Evolutionary conservation across 2,888 invertebrate genomes (phyloP).

Genomic region (Sinohyriopsis cumingii): DNA sequence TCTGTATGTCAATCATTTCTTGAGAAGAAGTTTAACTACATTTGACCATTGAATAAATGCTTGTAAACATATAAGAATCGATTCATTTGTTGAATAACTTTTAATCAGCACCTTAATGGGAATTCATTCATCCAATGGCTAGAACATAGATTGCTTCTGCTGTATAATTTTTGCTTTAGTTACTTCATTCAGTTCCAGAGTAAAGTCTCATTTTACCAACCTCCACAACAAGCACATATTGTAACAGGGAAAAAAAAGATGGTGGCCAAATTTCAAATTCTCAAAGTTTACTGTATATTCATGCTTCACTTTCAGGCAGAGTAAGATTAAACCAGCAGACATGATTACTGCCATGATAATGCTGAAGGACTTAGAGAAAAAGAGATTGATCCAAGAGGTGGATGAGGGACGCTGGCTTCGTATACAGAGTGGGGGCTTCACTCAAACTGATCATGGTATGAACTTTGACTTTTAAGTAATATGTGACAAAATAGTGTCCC

Average conservation of each 20-base stretch:
- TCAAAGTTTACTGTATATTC: not conserved
- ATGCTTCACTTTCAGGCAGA: conserved; percentile 35
- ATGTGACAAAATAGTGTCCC: not conserved
- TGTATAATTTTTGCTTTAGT: too few relatives aligned
- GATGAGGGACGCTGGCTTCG: conserved; percentile 65
- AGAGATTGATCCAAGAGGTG: conserved; percentile 59
- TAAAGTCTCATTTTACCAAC: too few relatives aligned
- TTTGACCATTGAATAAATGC: too few relatives aligned
- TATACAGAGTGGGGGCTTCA: conserved; percentile 53
- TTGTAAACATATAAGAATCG: too few relatives aligned
- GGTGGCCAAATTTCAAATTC: not conserved
- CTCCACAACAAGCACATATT: not conserved
- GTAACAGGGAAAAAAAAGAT: not conserved
- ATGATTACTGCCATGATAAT: conserved; percentile 61
- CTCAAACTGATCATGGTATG: conserved; percentile 48
- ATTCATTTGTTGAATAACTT: too few relatives aligned
- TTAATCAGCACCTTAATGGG: too few relatives aligned
- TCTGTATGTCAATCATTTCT: too few relatives aligned
- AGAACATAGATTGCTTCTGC: too few relatives aligned
- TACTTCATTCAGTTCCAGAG: too few relatives aligned
- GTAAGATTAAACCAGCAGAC: conserved; percentile 54
- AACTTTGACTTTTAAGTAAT: not conserved
- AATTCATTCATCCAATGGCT: too few relatives aligned
- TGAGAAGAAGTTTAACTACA: too few relatives aligned
- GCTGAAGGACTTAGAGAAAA: conserved; percentile 64